phyloP scores from a whole-genome alignment of 2,888 invertebrate genomes.

The Phaedon cochleariae region DNA sequence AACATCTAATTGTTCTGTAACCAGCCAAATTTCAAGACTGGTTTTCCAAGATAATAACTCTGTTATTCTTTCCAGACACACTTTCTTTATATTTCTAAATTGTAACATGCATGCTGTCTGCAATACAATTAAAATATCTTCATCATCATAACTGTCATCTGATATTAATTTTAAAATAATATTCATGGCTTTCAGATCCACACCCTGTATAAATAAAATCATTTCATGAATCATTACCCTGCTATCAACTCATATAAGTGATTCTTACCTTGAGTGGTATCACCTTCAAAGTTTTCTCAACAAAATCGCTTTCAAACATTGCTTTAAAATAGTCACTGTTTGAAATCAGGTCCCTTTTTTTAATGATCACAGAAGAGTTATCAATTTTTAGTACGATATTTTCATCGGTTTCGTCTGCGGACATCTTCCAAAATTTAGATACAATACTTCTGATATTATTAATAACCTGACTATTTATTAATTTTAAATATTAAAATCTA shows the following conservation, averaged over 20 bases:
- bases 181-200: slow-evolving; percentile 57
- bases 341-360: slow-evolving; percentile 49
- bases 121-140: slow-evolving; percentile 54
- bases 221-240: not conserved
- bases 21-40: slow-evolving; percentile 56
- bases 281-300: slow-evolving; percentile 54
- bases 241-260: not conserved
- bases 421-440: slow-evolving; percentile 28
- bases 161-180: slow-evolving; percentile 55
- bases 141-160: slow-evolving; percentile 50
- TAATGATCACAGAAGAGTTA: slow-evolving; percentile 34
- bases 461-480: too few relatives aligned
- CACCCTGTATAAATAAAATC: slow-evolving; percentile 53
- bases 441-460: too few relatives aligned
- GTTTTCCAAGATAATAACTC: slow-evolving; percentile 47
- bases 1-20: slow-evolving; percentile 52
- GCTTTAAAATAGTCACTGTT: slow-evolving; percentile 63
- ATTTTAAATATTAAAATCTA: too few relatives aligned
- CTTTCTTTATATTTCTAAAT: slow-evolving; percentile 54
- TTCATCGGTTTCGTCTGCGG: slow-evolving; percentile 21
- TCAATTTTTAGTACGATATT: slow-evolving; percentile 39
- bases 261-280: slow-evolving; percentile 58
- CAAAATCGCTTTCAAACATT: slow-evolving; percentile 62
- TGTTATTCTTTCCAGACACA: slow-evolving; percentile 48
- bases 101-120: slow-evolving; percentile 61